These are phyloP conservation scores for Macroteleia sp. DNA, from an alignment of 2,888 invertebrate genomes.

Conservation along the genomic window DNA sequence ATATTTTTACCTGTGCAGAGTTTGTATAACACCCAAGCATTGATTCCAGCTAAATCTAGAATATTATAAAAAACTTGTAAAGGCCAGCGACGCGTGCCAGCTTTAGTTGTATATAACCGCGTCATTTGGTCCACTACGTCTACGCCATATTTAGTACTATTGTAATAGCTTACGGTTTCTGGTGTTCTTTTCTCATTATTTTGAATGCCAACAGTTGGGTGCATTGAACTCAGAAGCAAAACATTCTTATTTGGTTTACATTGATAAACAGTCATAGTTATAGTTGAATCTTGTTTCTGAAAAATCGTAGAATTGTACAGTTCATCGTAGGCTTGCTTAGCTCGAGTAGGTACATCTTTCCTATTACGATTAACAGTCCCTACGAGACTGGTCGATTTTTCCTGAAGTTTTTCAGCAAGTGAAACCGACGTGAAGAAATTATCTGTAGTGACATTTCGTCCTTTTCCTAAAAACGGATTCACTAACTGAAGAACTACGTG, in stretches of 20 bases:
- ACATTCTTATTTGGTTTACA: slow-evolving; percentile 11
- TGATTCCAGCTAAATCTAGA: slow-evolving; percentile 26
- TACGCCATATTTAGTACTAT: slow-evolving; percentile 30
- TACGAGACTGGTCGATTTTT: slow-evolving; percentile 1
- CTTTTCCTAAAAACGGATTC: too few species aligned
- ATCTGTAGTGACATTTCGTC: slow-evolving; percentile 13
- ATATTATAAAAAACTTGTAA: slow-evolving; percentile 20
- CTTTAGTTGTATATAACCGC: slow-evolving; percentile 10
- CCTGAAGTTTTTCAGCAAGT: background rate
- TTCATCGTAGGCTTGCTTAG: background rate
- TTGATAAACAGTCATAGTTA: slow-evolving; percentile 38
- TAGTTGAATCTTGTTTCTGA: background rate
- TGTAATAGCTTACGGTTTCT: slow-evolving; percentile 23
- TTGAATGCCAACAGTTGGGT: background rate
- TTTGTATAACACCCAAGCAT: slow-evolving; percentile 13
- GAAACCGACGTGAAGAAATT: slow-evolving; percentile 9
- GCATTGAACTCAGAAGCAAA: slow-evolving; percentile 22
- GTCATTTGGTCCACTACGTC: slow-evolving; percentile 36
- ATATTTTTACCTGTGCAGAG: slow-evolving; percentile 5
- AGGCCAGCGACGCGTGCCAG: slow-evolving; percentile 12
- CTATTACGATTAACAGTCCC: slow-evolving; percentile 1
- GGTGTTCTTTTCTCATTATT: slow-evolving; percentile 26
- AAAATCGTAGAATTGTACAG: slow-evolving; percentile 2
- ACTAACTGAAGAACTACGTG: too few species aligned
- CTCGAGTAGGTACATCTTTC: background rate